phyloP scores from a whole-genome alignment of 2,888 invertebrate genomes.

The Rhamnusium bicolor region DNA sequence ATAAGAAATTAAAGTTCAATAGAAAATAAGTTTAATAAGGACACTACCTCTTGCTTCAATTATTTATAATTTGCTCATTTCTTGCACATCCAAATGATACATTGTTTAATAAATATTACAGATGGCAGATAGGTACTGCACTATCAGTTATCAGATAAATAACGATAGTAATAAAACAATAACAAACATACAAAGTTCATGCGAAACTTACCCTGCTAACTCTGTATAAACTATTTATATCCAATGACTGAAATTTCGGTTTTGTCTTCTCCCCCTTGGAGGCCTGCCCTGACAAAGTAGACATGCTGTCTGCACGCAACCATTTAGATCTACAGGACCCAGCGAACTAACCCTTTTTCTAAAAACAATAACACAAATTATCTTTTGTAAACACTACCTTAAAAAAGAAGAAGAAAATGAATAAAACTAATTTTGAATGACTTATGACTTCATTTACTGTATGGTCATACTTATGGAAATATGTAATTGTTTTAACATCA shows the following conservation, averaged over 20 bases:
- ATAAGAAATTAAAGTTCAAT: too few relatives aligned
- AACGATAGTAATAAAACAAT: not conserved
- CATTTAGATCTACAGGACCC: constrained; percentile 86
- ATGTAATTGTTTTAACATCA: not conserved
- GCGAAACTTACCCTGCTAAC: constrained; percentile 82
- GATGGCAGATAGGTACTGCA: not conserved
- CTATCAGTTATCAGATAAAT: not conserved
- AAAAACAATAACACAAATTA: constrained; percentile 44
- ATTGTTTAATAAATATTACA: not conserved
- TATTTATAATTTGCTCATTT: not conserved
- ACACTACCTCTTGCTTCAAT: too few relatives aligned
- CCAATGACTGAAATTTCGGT: constrained; percentile 96
- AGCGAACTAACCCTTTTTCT: constrained; percentile 84
- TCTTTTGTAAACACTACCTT: not conserved
- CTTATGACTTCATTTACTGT: too few relatives aligned
- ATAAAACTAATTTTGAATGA: too few relatives aligned
- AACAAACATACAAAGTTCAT: not conserved
- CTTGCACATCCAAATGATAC: not conserved
- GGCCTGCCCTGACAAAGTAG: constrained; percentile 94
- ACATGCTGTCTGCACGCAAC: constrained; percentile 97
- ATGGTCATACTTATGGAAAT: not conserved
- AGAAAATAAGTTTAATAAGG: too few relatives aligned
- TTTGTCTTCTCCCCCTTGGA: constrained; percentile 91
- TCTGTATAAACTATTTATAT: constrained; percentile 98
- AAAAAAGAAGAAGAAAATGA: too few relatives aligned